Percentiles rank a stretch among this genome's conserved stretches.
Evolutionary conservation across 2,797 vertebrate species (phyloP).

Genomic region (Neosalanx taihuensis): DNA sequence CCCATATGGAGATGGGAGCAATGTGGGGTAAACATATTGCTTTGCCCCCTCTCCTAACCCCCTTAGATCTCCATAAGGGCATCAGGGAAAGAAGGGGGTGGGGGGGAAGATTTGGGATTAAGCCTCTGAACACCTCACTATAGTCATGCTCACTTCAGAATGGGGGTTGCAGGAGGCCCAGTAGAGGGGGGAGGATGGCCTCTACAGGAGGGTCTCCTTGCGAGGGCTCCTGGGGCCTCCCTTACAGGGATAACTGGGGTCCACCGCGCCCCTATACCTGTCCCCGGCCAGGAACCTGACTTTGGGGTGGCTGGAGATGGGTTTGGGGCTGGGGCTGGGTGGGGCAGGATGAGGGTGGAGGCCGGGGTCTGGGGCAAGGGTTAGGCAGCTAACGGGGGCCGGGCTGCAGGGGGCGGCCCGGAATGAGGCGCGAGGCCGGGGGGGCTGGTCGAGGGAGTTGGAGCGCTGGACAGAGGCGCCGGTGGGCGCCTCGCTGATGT

Average conservation of each 20-base stretch:
- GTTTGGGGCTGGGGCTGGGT: neutral
- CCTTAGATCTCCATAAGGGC: neutral
- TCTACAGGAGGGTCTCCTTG: slow-evolving; percentile 73
- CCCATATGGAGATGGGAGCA: neutral
- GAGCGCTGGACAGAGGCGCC: slow-evolving; percentile 75
- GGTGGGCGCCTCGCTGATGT: slow-evolving; percentile 68
- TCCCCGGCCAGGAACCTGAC: slow-evolving; percentile 45
- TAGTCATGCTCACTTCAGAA: slow-evolving; percentile 61
- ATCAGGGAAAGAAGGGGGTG: neutral
- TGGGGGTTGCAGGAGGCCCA: slow-evolving; percentile 48
- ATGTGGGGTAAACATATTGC: neutral
- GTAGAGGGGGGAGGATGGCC: neutral
- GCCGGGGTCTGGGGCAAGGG: slow-evolving; percentile 10
- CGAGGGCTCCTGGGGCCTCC: slow-evolving; percentile 51
- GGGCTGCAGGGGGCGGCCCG: slow-evolving; percentile 58
- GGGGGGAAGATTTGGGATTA: slow-evolving; percentile 3
- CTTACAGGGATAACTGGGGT: slow-evolving; percentile 46
- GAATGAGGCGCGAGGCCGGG: slow-evolving; percentile 67
- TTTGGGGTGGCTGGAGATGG: slow-evolving; percentile 28
- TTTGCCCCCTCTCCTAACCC: neutral
- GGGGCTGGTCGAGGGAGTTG: slow-evolving; percentile 77
- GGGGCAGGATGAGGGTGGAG: slow-evolving; percentile 1
- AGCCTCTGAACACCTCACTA: slow-evolving; percentile 5
- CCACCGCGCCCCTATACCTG: slow-evolving; percentile 53
- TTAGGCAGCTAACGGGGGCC: slow-evolving; percentile 37